A percentile compares a stretch with the other conserved stretches of the same genome.
phyloP scores from a whole-genome alignment of 2,797 vertebrate species.

The Myripristis jacobus region DNA sequence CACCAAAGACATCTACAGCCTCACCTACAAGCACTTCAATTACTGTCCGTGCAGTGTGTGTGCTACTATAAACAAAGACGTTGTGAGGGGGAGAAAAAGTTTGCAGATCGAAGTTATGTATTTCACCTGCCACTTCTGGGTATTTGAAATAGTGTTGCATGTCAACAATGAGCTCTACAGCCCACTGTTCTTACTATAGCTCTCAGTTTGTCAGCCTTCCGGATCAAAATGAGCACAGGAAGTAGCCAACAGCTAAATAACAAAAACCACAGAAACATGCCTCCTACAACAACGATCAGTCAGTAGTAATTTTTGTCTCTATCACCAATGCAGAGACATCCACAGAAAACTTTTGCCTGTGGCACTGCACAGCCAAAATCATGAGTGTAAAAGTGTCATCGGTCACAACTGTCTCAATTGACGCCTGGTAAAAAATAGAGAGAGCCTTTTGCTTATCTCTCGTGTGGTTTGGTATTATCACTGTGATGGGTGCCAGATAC shows the following conservation, averaged over 20 bases:
- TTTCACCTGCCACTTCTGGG: neutral
- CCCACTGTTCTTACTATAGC: constrained; percentile 4
- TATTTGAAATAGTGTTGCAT: neutral
- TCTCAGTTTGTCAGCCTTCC: constrained; percentile 33
- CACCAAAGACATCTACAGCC: neutral
- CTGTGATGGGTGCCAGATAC: neutral
- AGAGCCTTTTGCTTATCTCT: neutral
- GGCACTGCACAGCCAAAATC: neutral
- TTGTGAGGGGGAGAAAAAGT: neutral
- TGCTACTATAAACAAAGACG: neutral
- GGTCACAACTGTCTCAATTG: neutral
- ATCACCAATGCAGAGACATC: neutral
- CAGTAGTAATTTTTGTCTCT: neutral
- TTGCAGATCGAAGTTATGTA: neutral
- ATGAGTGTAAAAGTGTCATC: neutral
- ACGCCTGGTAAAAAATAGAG: neutral
- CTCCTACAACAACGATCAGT: constrained; percentile 13
- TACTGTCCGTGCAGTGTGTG: neutral
- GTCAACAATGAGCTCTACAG: neutral
- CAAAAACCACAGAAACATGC: constrained; percentile 5
- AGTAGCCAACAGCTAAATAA: constrained; percentile 34
- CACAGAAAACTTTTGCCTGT: neutral
- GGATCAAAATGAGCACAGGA: constrained; percentile 61
- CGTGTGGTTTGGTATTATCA: neutral
- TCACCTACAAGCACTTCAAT: neutral